A percentile compares a stretch with the other conserved stretches of the same genome.
These are phyloP conservation scores for Hippocampus kuda DNA, from an alignment of 2,797 vertebrate genomes.

Conservation along the genomic window DNA sequence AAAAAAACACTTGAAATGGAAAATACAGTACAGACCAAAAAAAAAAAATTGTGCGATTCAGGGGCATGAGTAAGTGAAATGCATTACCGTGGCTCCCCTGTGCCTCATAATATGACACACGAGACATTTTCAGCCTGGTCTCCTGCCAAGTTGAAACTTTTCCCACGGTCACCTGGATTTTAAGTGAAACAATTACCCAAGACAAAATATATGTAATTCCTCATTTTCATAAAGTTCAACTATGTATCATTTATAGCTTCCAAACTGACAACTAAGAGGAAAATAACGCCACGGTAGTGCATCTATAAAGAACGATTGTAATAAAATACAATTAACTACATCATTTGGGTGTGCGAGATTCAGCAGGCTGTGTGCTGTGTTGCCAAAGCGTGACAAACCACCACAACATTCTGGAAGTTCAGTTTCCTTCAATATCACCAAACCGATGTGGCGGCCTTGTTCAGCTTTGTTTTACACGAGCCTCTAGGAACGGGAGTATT, in stretches of 20 bases:
- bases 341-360: no score
- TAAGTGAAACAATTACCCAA: neutral
- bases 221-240: no score
- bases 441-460: slow-evolving; percentile 22
- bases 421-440: neutral
- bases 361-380: no score
- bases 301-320: no score
- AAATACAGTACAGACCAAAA: neutral
- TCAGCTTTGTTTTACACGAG: slow-evolving; percentile 22
- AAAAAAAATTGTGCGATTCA: neutral
- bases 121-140: neutral
- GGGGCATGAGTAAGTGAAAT: neutral
- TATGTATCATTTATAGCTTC: no score
- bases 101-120: neutral
- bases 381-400: no score
- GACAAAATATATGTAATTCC: neutral
- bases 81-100: neutral
- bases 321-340: no score
- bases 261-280: no score
- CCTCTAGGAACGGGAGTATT: slow-evolving; percentile 2
- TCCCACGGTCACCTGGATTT: neutral
- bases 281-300: no score
- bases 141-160: neutral
- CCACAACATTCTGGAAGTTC: no score
- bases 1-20: neutral